A percentile compares a stretch with the other conserved stretches of the same genome.
phyloP scores from a whole-genome alignment of 2,797 vertebrate genomes.

The Lophius americanus region DNA sequence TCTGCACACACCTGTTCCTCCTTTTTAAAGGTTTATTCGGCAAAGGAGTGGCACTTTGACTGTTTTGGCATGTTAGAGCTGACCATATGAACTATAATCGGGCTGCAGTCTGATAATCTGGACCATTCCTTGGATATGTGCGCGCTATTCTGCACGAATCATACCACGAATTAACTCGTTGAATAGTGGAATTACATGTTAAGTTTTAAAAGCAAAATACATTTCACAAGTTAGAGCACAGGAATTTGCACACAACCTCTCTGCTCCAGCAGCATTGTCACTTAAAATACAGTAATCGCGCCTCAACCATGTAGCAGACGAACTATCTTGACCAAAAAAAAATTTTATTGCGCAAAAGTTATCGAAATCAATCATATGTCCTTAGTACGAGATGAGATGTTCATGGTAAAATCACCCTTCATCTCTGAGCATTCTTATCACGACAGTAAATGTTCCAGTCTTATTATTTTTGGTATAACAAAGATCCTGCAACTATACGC shows the following conservation, averaged over 20 bases:
- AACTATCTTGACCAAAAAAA: slow-evolving; percentile 13
- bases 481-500: slow-evolving; percentile 29
- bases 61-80: not conserved
- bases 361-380: slow-evolving; percentile 13
- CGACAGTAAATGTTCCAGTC: slow-evolving; percentile 2
- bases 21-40: not conserved
- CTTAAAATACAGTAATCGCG: slow-evolving; percentile 24
- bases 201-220: not conserved
- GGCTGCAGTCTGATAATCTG: slow-evolving; percentile 49
- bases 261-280: slow-evolving; percentile 13
- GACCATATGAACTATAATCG: slow-evolving; percentile 42
- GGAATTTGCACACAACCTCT: not conserved
- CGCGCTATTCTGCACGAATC: slow-evolving; percentile 1
- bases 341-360: slow-evolving; percentile 51
- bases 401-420: not conserved
- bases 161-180: slow-evolving; percentile 11
- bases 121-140: too few relatives aligned
- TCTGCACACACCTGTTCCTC: not conserved
- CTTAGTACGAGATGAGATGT: not conserved
- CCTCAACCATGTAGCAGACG: slow-evolving; percentile 4
- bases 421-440: slow-evolving; percentile 19
- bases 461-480: not conserved
- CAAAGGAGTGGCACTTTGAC: not conserved
- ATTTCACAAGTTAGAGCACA: not conserved
- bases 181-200: not conserved